Base-by-base conservation (phyloP, 2,113 vertebrate genomes). In the Scomber japonicus region DNA sequence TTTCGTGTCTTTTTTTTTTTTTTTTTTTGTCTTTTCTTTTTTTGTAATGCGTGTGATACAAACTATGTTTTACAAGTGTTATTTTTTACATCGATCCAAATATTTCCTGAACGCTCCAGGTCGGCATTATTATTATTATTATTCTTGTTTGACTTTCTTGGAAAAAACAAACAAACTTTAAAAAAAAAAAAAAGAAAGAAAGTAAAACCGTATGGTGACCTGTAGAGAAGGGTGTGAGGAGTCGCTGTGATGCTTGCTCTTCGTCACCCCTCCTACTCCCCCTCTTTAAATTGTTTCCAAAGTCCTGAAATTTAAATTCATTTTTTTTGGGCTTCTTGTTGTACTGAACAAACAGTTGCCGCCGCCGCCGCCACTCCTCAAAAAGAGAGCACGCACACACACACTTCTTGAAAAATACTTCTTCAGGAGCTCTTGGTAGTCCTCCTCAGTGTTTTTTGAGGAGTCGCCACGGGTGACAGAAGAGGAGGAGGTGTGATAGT, bases 301-400 rank as follows among this genome's bases (percentile, higher is more conserved):
- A 77, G 88, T 88, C 83, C 82, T 73, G 81, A 69, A 91, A 21
- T 21, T 82, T 88, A 48, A 50, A 75, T 83, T 80, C 48, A 65
- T 40, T 54, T 67, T 62, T 21, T 27, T 27, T 27, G 81, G 78
- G 75, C 71, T 80, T 78, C 64, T 59, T 5, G 59, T 86, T 40
- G 61, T 46, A 59, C 55, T 35, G 35, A 59, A 35, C 21, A 27
- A 75, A 80, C 68, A 31, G 71, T 21, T n/a, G n/a, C 63, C 68
- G 71, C 71, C 79, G 82, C 21, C 2, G 3, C 24, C 2, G 2
- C 24, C 24, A 2, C 24, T 27, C 24, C 24, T 27, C 24, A 27
- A 27, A 27, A 27, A 27, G 40, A 75, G 75, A 82, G 81, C n/a
- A n/a, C n/a, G n/a, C n/a, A n/a, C 61, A 64, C 79, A 16, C 35